Base-by-base conservation (phyloP, 2,888 invertebrate genomes). In the Schrankia costaestrigalis region DNA sequence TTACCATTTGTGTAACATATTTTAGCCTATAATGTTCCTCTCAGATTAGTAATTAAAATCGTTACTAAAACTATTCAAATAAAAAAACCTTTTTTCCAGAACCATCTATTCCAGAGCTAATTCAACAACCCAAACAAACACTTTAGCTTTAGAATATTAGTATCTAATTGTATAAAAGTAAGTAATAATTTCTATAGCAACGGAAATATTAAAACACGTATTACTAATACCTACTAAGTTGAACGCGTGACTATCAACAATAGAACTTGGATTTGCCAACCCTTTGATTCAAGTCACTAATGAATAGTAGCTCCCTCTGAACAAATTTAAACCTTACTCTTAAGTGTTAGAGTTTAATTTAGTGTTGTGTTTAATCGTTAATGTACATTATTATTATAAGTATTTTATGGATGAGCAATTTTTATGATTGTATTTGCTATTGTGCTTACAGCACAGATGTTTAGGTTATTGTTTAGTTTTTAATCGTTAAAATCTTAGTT, bases 241-340 rank as follows among this genome's bases (percentile, higher is more conserved):
- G 65, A 77, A 76, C 81, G 83, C 86, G 86, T 87, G 86, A 85
- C 85, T 77, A 61, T 76, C 68, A 73, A 86, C 85, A 85, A 85
- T 84, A 80, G 74, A 68, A 73, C 52, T 74, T 71, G 83, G 86
- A 86, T 87, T 86, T 86, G 86, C 85, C 76, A 86, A 87, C 86
- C 86, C 86, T 85, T 87, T 86, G 73, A 80, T 75, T 72, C 70
- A 60, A 71, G 61, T 63, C 63, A 69, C 76, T 84, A 83, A 82
- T 83, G 83, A 84, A 82, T 78, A 71, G 63, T 38, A 5, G 35
- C 17, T 24, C 35, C 19, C 9, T 21, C 39, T 41, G 15, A 7
- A 40, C 23, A 64, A 26, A 50, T 40, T 46, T 36, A 45, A 58
- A 70, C 63, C 53, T 76, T 68, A 12, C 0, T 0, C 0, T 0